phyloP scores from a whole-genome alignment of 37 sponge, comb jelly and placozoan genomes.

The Petrosia ficiformis region DNA sequence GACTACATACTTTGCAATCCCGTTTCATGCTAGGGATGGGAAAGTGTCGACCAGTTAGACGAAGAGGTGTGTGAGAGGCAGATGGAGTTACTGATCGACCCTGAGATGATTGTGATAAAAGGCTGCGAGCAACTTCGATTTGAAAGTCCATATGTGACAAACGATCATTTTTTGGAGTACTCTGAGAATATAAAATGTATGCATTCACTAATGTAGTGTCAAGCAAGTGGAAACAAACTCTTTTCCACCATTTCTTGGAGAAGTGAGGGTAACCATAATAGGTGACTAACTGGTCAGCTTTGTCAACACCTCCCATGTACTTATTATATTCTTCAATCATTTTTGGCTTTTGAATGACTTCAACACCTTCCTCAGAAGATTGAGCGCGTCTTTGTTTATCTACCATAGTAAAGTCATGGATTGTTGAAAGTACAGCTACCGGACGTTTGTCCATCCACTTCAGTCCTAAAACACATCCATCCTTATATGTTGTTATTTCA shows the following conservation, averaged over 20 bases:
- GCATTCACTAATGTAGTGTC: constrained; percentile 30
- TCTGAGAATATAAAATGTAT: constrained; percentile 31
- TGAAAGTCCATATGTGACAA: constrained; percentile 25
- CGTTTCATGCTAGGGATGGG: background rate
- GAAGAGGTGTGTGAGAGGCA: background rate
- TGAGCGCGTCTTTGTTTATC: background rate
- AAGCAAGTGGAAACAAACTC: constrained; percentile 25
- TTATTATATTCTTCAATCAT: constrained; percentile 44
- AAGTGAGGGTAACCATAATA: constrained; percentile 37
- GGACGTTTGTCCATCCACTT: constrained; percentile 33
- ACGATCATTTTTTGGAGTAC: background rate
- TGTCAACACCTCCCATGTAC: too few species aligned
- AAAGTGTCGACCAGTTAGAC: background rate
- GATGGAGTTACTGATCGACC: background rate
- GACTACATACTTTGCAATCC: background rate
- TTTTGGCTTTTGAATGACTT: constrained; percentile 20
- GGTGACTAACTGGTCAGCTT: constrained; percentile 25
- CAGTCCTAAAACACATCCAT: background rate
- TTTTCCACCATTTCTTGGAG: constrained; percentile 25
- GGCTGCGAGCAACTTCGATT: background rate
- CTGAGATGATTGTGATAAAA: background rate
- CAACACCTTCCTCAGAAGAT: constrained; percentile 7
- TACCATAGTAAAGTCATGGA: constrained; percentile 15
- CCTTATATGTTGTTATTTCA: background rate
- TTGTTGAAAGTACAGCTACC: constrained; percentile 17